phyloP scores from a whole-genome alignment of 2,888 invertebrate species.

The Ormyrus pomaceus region DNA sequence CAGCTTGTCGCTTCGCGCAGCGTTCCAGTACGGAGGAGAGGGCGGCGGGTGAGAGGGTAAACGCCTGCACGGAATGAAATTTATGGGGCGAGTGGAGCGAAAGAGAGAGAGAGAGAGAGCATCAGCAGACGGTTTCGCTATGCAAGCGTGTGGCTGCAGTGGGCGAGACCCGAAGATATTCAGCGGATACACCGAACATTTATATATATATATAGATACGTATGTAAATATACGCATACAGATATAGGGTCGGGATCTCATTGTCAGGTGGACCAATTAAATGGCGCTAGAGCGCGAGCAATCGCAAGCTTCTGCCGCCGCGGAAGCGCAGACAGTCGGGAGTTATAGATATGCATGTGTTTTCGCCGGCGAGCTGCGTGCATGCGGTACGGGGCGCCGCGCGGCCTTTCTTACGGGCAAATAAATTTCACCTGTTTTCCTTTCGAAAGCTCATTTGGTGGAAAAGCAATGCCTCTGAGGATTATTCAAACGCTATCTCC shows the following conservation, averaged over 20 bases:
- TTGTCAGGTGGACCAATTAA: slow-evolving; percentile 43
- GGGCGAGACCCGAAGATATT: slow-evolving; percentile 5
- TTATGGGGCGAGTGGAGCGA: slow-evolving; percentile 18
- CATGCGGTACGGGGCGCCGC: too few species aligned
- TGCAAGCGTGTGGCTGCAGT: not conserved
- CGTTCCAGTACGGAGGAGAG: not conserved
- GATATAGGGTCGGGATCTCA: slow-evolving; percentile 24
- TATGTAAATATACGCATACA: not conserved
- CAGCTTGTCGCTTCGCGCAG: not conserved
- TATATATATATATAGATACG: not conserved
- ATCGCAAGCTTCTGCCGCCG: slow-evolving; percentile 17
- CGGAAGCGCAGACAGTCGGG: not conserved
- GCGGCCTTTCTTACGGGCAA: too few species aligned
- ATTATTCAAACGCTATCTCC: too few species aligned
- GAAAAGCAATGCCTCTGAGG: too few species aligned
- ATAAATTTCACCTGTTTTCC: too few species aligned
- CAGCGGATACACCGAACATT: not conserved
- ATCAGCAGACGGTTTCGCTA: not conserved
- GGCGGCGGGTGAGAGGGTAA: slow-evolving; percentile 7
- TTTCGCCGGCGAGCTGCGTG: too few species aligned
- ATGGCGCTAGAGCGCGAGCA: slow-evolving; percentile 31
- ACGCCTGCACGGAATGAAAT: slow-evolving; percentile 25
- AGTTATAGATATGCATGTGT: too few species aligned
- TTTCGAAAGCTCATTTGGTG: too few species aligned
- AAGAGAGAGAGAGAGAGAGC: not conserved